Evolutionary conservation across 2,113 vertebrate species (phyloP).

Genomic region (Nannobrachium achirus): DNA sequence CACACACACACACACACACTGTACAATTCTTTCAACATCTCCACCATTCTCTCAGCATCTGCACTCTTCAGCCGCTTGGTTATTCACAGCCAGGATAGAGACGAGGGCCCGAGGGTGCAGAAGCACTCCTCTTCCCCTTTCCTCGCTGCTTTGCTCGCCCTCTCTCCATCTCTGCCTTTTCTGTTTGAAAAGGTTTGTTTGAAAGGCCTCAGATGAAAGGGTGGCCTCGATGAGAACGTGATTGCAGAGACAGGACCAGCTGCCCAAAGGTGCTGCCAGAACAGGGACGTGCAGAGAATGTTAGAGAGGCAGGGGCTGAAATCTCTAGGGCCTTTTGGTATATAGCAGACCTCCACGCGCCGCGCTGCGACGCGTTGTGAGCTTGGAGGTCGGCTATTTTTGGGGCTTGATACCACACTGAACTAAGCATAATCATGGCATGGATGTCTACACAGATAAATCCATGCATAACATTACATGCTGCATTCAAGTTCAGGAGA

Average conservation of each 20-base stretch:
- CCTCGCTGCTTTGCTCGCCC: not conserved
- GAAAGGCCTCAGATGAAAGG: slow-evolving; percentile 74
- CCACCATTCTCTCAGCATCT: slow-evolving; percentile 58
- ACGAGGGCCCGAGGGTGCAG: slow-evolving; percentile 64
- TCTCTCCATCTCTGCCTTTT: slow-evolving; percentile 19
- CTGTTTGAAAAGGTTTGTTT: slow-evolving; percentile 67
- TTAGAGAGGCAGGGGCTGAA: too few species aligned
- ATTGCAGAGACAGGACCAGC: slow-evolving; percentile 65
- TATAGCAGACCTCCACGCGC: too few species aligned
- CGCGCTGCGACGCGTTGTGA: too few species aligned
- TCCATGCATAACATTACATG: too few species aligned
- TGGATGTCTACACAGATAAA: too few species aligned
- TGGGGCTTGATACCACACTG: too few species aligned
- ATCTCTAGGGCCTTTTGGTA: too few species aligned
- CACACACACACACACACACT: not conserved
- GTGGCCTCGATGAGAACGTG: slow-evolving; percentile 61
- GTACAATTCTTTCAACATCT: slow-evolving; percentile 4
- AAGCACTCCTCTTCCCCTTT: slow-evolving; percentile 67
- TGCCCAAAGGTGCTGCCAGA: slow-evolving; percentile 59
- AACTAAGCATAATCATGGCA: too few species aligned
- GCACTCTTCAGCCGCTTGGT: slow-evolving; percentile 57
- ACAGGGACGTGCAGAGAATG: too few species aligned
- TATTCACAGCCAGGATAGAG: slow-evolving; percentile 58
- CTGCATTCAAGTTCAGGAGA: too few species aligned
- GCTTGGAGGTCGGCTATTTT: too few species aligned